Base-by-base conservation (phyloP, 2,113 vertebrate genomes). In the Bufo gargarizans region DNA sequence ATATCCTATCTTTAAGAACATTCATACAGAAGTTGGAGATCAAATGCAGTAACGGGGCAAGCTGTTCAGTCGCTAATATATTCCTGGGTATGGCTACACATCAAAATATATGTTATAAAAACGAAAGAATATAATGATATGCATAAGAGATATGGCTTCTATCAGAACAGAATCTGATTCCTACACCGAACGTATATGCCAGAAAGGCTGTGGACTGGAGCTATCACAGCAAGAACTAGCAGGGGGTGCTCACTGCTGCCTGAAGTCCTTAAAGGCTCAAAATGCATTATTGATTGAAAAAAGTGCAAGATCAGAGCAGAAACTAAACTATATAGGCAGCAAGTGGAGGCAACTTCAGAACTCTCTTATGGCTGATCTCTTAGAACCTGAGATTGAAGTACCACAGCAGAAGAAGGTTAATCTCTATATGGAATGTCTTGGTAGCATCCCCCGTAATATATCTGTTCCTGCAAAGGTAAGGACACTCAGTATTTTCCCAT, bases 391-490 rank as follows among this genome's bases (percentile, higher is more conserved):
- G 90, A 88, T 90, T 88, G 94, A 94, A 90, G 93, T 91, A 90
- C 93, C 90, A 91, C 93, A 94, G 91, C 95, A 91, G 86, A 90
- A 92, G 58, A 95, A 94, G 77, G 93, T 96, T 89, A 87, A 94
- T 22, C 93, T 89, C 59, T 94, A 94, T 94, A 91, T 95, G 93
- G 91, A 92, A 91, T 95, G 92, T 91, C 91, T 93, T 90, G 90
- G 89, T 93, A 91, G 88, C 93, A 92, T 95, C 86, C 89, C 93
- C 20, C 81, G 94, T 50, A 93, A 94, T 91, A 90, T 92, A 45
- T 91, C 74, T n/a, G 92, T 91, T 11, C 20, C 89, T 87, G 72
- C 89, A 91, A 89, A 89, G 96, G 97, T 97, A 92, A 95, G 95
- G 56, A 45, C 47, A 17, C 58, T 61, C 17, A 61, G 58, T 17